Conservation (phyloP, 2,113 vertebrate genomes). For the Periophthalmus modestus region DNA sequence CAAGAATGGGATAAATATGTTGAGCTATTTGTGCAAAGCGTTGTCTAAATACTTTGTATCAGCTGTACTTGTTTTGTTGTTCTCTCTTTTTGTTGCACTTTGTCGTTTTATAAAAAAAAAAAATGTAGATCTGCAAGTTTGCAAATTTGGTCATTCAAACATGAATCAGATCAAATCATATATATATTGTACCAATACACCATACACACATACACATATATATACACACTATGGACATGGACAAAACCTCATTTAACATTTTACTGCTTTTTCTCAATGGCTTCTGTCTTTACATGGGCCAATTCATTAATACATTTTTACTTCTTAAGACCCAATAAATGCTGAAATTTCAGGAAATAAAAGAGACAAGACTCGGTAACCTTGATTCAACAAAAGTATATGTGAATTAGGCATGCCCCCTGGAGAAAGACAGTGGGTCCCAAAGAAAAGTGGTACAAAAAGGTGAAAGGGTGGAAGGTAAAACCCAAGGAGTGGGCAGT, state of each 20-base stretch:
- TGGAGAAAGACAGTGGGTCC: conserved; percentile 36
- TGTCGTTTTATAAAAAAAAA: no score
- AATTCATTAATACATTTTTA: conserved; percentile 18
- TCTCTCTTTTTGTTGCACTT: no score
- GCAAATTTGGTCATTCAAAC: no score
- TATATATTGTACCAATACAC: no score
- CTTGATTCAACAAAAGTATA: conserved; percentile 50
- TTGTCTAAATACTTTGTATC: no score
- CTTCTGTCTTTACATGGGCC: conserved; percentile 23
- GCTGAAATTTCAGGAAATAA: conserved; percentile 45
- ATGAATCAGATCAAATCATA: no score
- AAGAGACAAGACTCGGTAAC: conserved; percentile 39
- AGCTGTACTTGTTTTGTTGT: no score
- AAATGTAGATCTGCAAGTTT: no score
- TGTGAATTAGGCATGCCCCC: conserved; percentile 37
- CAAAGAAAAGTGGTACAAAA: conserved; percentile 39
- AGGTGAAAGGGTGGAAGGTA: conserved; percentile 32
- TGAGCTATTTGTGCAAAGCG: no score
- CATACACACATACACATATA: no score
- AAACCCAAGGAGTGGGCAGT: conserved; percentile 45
- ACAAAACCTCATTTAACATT: conserved; percentile 4
- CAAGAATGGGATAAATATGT: no score
- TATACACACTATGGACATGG: neutral
- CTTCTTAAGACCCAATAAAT: conserved; percentile 25
- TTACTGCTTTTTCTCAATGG: neutral